Base-by-base conservation (phyloP, 23 tunicate species). In the Ascidia mentula region DNA sequence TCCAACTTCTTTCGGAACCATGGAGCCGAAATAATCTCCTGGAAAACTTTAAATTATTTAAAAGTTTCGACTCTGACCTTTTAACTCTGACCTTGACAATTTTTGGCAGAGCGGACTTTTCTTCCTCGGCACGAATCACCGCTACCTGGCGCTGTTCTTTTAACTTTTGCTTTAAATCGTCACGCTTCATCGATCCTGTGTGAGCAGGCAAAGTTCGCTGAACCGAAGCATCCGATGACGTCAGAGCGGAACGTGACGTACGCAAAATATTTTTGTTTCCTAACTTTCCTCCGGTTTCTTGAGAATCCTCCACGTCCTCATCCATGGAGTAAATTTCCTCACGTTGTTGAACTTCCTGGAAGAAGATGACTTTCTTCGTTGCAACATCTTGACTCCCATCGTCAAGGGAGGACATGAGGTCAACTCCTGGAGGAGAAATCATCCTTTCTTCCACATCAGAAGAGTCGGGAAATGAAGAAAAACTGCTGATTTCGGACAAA, bases 1-100 rank as follows among this genome's bases (percentile, higher is more conserved):
- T 65, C 70, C 40, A 87, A 42, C 45, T 87, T 87, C 69, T 81
- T 87, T 20, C 86, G 74, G 82, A 87, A 87, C 92, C 92, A 87
- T 18, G 76, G 78, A 60, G 92, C 80, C 53, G 59, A 37, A 17
- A 69, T 45, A 28, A 87, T 87, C 0, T 75, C 73, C 90, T 86
- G 32, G 15, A 70, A 1, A 24, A 9, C 2, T 9, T 53, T 26
- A 3, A 53, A 26, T 53, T 53, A 1, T 5, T 53, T 53, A 53
- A n/a, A n/a, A n/a, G n/a, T n/a, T n/a, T n/a, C n/a, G n/a, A n/a
- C n/a, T n/a, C n/a, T n/a, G n/a, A n/a, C n/a, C n/a, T n/a, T n/a
- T n/a, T 17, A 45, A 45, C 18, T 33, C 24, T 34, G 15, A 78
- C 82, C 82, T 79, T 60, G 32, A 79, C 60, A 79, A 79, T n/a